Evolutionary conservation across 2,113 vertebrate species (phyloP), one percentile per base, ranked within the genome.

Genomic region (Mustela lutreola): DNA sequence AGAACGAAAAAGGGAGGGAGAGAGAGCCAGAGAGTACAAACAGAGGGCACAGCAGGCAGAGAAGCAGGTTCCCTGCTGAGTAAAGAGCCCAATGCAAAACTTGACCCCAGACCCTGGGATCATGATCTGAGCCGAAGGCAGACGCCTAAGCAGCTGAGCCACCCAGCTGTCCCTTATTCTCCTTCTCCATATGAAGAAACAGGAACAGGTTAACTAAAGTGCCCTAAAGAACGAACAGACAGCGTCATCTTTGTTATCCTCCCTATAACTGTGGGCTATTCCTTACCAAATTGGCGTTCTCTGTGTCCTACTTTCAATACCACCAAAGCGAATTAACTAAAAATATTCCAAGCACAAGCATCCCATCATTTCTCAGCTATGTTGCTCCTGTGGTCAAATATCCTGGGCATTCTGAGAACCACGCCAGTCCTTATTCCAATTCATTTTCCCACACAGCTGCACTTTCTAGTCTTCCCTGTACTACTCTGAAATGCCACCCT

Each of bases 281-380:
- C 75, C 58, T 83, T 19, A 82, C 33, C 50, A 71, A 84, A 84
- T 58, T 65, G 90, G 60, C 45, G 75, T 67, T 85, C 86, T 78
- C 11, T 33, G 33, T 33, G 48, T 91, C 42, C 39, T 1, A 50
- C 45, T 92, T 95, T 92, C 78, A 78, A 39, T 75, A 89, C 62
- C 93, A 80, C 14, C 31, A 91, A 96, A 93, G 91, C 11, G 91
- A 39, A 87, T 91, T 93, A 85, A 93, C 94, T 95, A 83, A 93
- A 96, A 94, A 58, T 79, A 97, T 53, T 84, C 90, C n/a, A 90
- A 88, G 84, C 16, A 83, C 7, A 63, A 79, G 63, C 83, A 94
- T 45, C 76, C 82, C 78, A 60, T 90, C 63, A 62, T 26, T 42
- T 33, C 39, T 85, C 91, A 96, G 75, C 39, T 84, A 94, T 92